Percentiles rank a stretch among this genome's conserved stretches.
These are phyloP conservation scores for Terebella lapidaria DNA, from an alignment of 2,888 invertebrate genomes.

Conservation along the genomic window DNA sequence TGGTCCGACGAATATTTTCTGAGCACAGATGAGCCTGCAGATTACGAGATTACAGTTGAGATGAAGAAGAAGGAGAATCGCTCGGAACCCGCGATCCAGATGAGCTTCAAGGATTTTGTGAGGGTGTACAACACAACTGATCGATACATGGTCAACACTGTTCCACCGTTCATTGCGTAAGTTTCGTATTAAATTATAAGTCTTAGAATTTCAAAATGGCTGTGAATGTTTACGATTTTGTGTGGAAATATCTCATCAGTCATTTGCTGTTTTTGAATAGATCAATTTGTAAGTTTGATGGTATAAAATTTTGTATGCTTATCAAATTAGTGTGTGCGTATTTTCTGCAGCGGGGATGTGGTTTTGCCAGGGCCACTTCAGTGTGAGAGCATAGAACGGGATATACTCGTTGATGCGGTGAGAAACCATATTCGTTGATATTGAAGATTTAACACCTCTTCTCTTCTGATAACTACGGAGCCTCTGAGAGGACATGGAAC, in stretches of 20 bases:
- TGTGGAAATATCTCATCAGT: no score
- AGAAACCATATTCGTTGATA: no score
- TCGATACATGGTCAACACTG: neutral
- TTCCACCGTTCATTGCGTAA: neutral
- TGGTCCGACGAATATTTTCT: neutral
- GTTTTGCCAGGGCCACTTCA: conserved; percentile 1
- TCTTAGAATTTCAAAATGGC: neutral
- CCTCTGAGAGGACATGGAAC: no score
- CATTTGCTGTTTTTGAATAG: neutral
- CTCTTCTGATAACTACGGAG: no score
- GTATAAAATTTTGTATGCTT: no score
- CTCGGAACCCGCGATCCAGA: neutral
- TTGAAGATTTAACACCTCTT: no score
- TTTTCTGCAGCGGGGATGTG: neutral
- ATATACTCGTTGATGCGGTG: neutral
- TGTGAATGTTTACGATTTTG: neutral
- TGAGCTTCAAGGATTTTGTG: neutral
- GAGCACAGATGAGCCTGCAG: neutral
- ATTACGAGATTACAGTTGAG: neutral
- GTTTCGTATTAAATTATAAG: neutral
- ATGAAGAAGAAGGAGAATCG: conserved; percentile 2
- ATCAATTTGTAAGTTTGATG: no score
- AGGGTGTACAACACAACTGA: neutral
- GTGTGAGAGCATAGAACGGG: neutral
- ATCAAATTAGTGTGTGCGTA: no score